Evolutionary conservation across 2,888 invertebrate genomes (phyloP).

Genomic region (Tenthredo notha): DNA sequence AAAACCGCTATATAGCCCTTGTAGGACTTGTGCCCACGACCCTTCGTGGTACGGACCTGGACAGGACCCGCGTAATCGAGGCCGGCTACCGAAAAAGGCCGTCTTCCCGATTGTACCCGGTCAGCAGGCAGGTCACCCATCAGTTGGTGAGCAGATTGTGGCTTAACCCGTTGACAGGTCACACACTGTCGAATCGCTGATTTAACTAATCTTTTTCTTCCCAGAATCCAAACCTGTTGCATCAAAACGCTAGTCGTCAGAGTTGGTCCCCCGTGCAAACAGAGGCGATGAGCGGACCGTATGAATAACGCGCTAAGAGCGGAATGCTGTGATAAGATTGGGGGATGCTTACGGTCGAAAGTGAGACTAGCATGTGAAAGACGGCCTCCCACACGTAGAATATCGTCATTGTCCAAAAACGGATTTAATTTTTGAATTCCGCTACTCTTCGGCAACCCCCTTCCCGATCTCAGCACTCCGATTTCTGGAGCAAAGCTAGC

Average conservation of each 20-base stretch:
- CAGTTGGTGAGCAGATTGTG: conserved; percentile 32
- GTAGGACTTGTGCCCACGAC: too few species aligned
- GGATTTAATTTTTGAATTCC: conserved; percentile 33
- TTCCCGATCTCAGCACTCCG: background rate
- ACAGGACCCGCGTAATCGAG: conserved; percentile 15
- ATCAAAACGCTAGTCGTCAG: conserved; percentile 52
- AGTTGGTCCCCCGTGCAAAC: too few species aligned
- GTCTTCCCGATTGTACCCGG: background rate
- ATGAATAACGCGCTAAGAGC: too few species aligned
- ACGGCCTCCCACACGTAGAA: conserved; percentile 33
- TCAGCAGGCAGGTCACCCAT: conserved; percentile 39
- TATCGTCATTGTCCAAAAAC: conserved; percentile 1
- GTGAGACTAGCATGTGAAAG: too few species aligned
- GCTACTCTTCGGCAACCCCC: conserved; percentile 35
- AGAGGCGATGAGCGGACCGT: too few species aligned
- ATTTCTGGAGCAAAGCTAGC: conserved; percentile 27
- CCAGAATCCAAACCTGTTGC: conserved; percentile 42
- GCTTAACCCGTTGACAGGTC: conserved; percentile 54
- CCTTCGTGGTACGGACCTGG: too few species aligned
- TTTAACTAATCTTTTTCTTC: background rate
- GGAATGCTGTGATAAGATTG: too few species aligned
- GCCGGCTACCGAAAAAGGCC: background rate
- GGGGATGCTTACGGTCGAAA: too few species aligned
- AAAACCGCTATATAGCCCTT: too few species aligned
- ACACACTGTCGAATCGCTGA: conserved; percentile 51